Conservation (phyloP, 2,888 invertebrate genomes). For the Hemicrepidius hirtus region DNA sequence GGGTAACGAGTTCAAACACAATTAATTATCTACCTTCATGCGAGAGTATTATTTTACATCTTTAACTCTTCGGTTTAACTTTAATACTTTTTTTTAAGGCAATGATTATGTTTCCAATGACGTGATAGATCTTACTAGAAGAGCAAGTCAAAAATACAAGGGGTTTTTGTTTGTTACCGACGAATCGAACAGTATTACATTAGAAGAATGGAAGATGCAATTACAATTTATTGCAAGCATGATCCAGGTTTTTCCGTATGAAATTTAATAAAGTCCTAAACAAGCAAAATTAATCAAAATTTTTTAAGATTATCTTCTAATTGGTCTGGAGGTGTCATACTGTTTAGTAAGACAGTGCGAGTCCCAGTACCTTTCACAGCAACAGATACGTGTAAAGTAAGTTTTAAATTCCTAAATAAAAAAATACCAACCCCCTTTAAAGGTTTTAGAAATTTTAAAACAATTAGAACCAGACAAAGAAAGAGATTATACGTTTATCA, state of each 20-base stretch:
- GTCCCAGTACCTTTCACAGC: background rate
- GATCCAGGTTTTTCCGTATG: constrained; percentile 13
- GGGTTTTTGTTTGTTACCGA: constrained; percentile 10
- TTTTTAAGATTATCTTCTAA: constrained; percentile 5
- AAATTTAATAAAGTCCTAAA: too few species aligned
- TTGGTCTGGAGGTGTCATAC: background rate
- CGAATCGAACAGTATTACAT: constrained; percentile 3
- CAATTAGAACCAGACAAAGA: background rate
- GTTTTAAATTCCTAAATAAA: background rate
- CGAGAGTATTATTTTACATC: background rate
- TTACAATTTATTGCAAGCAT: constrained; percentile 9
- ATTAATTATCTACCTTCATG: background rate
- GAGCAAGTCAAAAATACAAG: background rate
- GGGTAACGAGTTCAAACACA: background rate
- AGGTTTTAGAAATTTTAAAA: background rate
- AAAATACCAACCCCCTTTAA: background rate
- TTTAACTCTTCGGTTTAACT: too few species aligned
- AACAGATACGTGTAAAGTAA: constrained; percentile 13
- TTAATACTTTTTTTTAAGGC: too few species aligned
- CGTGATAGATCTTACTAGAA: too few species aligned
- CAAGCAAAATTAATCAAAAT: background rate
- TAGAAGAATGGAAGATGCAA: constrained; percentile 1
- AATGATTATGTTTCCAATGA: too few species aligned
- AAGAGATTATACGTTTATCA: constrained; percentile 6
- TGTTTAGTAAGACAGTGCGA: background rate